phyloP scores from a whole-genome alignment of 2,888 invertebrate genomes.

The Linyphia triangularis region DNA sequence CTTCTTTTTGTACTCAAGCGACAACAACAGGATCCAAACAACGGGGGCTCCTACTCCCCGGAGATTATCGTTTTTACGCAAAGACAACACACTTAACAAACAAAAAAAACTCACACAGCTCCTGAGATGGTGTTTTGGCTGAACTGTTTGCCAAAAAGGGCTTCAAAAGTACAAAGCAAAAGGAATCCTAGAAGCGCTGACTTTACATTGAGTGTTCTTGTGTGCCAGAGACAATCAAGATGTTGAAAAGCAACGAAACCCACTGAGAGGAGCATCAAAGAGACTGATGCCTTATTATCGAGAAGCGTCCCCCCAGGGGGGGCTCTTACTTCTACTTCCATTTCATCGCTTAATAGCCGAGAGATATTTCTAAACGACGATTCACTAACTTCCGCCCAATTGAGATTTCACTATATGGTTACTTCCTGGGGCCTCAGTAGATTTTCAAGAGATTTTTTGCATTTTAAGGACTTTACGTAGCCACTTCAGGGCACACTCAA shows the following conservation, averaged over 20 bases:
- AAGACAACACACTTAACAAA: not conserved
- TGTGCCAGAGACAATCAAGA: constrained; percentile 73
- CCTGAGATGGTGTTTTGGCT: constrained; percentile 60
- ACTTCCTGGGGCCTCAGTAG: constrained; percentile 74
- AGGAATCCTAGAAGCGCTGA: not conserved
- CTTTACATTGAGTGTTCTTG: constrained; percentile 39
- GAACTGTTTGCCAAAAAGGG: constrained; percentile 48
- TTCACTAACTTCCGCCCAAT: constrained; percentile 70
- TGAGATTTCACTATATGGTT: constrained; percentile 69
- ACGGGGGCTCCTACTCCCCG: constrained; percentile 21
- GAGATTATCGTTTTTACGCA: constrained; percentile 47
- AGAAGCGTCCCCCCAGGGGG: constrained; percentile 4
- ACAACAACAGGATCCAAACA: constrained; percentile 16
- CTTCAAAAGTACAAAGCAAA: constrained; percentile 61
- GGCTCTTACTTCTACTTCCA: constrained; percentile 73
- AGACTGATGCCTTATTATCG: constrained; percentile 64
- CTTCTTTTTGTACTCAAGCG: constrained; percentile 39
- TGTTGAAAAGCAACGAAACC: constrained; percentile 26
- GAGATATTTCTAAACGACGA: constrained; percentile 68
- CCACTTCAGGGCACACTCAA: constrained; percentile 21
- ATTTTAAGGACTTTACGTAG: constrained; percentile 73
- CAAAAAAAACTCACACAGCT: constrained; percentile 39
- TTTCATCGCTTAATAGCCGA: constrained; percentile 73
- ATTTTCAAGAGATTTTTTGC: constrained; percentile 69
- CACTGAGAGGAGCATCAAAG: constrained; percentile 65